These are phyloP conservation scores for Terrapene triunguis DNA, from an alignment of 2,113 vertebrate genomes.

Conservation along the genomic window DNA sequence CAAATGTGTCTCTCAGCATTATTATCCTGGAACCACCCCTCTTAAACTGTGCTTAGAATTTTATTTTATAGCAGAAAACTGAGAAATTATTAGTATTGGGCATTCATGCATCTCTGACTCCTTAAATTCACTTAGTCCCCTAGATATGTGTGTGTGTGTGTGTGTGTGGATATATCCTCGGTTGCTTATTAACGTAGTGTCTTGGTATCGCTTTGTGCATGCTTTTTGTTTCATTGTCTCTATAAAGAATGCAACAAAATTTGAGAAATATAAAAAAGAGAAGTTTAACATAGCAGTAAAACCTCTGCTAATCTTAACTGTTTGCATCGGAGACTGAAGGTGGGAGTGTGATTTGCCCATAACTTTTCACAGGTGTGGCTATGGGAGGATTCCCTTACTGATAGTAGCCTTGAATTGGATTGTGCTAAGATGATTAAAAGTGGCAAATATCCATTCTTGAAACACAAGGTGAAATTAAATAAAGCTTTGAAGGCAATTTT, in stretches of 20 bases:
- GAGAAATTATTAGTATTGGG: neutral
- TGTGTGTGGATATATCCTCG: neutral
- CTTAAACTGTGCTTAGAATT: neutral
- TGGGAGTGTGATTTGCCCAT: neutral
- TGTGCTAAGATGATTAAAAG: neutral
- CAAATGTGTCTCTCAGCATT: neutral
- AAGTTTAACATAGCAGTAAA: neutral
- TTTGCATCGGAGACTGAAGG: neutral
- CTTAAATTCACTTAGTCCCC: neutral
- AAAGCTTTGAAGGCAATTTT: neutral
- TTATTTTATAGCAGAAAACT: neutral
- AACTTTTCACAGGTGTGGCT: neutral
- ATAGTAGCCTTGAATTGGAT: neutral
- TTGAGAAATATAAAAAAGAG: neutral
- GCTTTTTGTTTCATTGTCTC: neutral
- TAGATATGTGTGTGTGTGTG: neutral
- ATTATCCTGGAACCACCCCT: neutral
- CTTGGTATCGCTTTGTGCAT: neutral
- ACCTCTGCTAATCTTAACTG: neutral
- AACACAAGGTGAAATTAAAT: neutral
- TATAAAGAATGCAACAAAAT: neutral
- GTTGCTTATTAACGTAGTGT: neutral
- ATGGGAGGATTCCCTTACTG: neutral
- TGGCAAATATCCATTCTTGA: neutral
- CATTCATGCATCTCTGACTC: neutral